Percentiles rank a stretch among this genome's conserved stretches.
These are phyloP conservation scores for Piprites chloris DNA, from an alignment of 2,113 vertebrate species.

Conservation along the genomic window DNA sequence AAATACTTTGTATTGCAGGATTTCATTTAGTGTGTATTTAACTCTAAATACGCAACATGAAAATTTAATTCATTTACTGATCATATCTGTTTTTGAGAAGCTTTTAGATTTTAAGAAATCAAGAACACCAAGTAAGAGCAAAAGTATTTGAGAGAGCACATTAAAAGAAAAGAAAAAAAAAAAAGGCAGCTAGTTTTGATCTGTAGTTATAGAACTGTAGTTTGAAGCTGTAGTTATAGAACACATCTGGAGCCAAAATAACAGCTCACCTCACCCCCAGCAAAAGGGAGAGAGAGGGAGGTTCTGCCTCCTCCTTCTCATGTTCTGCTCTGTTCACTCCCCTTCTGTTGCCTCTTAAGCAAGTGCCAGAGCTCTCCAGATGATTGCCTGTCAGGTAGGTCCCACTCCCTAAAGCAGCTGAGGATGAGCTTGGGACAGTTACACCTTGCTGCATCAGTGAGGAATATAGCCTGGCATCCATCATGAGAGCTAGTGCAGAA, in stretches of 20 bases:
- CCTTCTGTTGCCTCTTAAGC: background rate
- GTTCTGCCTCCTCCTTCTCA: background rate
- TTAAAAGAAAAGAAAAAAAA: background rate
- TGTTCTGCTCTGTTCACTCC: background rate
- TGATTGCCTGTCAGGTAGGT: background rate
- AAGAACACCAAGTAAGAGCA: background rate
- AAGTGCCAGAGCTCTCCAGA: background rate
- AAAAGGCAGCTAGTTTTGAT: background rate
- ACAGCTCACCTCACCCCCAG: background rate
- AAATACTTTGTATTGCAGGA: background rate
- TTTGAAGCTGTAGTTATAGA: background rate
- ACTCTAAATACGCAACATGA: background rate
- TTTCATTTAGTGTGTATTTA: background rate
- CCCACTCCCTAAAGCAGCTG: background rate
- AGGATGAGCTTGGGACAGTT: background rate
- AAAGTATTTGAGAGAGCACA: background rate
- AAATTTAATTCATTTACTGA: background rate
- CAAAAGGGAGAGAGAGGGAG: background rate
- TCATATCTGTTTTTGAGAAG: background rate
- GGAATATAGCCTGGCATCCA: background rate
- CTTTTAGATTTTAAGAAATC: background rate
- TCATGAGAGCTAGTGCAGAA: background rate
- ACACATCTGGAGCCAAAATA: background rate
- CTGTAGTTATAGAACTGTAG: no score
- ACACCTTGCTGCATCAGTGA: accelerated